phyloP scores from a whole-genome alignment of 1,140 invertebrate species.

The Sycobia sp. region DNA sequence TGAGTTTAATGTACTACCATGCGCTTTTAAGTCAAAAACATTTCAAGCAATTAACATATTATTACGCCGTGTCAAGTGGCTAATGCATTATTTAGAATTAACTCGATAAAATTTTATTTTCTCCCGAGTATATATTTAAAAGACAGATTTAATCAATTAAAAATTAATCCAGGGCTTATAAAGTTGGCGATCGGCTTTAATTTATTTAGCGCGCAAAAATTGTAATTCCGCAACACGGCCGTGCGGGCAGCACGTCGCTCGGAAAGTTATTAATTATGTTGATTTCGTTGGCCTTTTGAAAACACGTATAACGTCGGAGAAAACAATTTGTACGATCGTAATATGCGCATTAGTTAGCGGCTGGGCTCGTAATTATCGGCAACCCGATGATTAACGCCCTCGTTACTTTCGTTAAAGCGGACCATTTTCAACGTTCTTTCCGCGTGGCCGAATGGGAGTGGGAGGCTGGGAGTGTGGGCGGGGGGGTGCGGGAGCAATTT shows the following conservation, averaged over 20 bases:
- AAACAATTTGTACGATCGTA: constrained; percentile 32
- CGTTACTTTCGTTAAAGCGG: constrained; percentile 33
- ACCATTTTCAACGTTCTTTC: constrained; percentile 27
- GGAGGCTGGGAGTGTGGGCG: no score
- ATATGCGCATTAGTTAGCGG: constrained; percentile 24
- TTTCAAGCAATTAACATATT: no score
- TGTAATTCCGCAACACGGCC: no score
- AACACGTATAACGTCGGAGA: constrained; percentile 14
- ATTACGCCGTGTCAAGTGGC: no score
- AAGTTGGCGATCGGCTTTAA: no score
- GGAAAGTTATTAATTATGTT: constrained; percentile 9
- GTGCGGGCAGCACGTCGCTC: no score
- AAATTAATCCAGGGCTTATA: no score
- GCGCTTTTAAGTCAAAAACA: no score
- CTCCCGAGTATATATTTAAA: no score
- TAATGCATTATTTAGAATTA: neutral
- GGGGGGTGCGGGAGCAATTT: constrained; percentile 2
- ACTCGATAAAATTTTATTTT: neutral
- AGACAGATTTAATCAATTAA: no score
- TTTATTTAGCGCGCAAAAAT: no score
- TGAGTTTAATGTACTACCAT: no score
- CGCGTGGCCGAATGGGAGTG: neutral
- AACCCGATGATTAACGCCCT: constrained; percentile 26
- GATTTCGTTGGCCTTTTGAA: neutral
- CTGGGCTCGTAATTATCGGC: constrained; percentile 27